Conservation (phyloP, 1,140 invertebrate genomes). For the Apis dorsata region DNA sequence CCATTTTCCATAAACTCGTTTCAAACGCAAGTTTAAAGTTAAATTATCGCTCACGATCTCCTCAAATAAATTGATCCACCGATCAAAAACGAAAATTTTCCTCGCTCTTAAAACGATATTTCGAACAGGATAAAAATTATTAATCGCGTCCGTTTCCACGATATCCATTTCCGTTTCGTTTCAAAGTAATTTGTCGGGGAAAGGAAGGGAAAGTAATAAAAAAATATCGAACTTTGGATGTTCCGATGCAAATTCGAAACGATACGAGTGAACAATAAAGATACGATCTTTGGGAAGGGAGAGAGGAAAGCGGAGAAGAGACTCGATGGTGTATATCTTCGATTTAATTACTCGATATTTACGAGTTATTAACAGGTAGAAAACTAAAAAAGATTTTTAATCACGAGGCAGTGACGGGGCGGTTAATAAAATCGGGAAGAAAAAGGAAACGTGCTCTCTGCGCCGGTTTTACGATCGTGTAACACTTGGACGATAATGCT, state of each 20-base stretch:
- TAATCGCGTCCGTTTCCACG: not conserved
- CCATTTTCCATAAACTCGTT: constrained; percentile 13
- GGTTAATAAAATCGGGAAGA: constrained; percentile 15
- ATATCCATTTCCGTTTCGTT: not conserved
- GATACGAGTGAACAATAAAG: not conserved
- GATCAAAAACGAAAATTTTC: not conserved
- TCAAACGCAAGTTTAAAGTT: not conserved
- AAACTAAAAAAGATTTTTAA: not conserved
- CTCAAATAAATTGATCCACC: not conserved
- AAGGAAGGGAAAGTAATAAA: too few species aligned
- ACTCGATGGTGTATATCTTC: not conserved
- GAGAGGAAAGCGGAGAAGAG: not conserved
- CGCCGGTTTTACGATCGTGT: constrained; percentile 14
- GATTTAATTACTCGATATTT: constrained; percentile 7
- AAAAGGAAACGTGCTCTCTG: constrained; percentile 25
- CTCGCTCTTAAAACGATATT: not conserved
- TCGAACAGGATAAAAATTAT: not conserved
- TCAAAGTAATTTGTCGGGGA: not conserved
- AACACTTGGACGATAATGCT: constrained; percentile 29
- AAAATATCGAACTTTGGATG: not conserved
- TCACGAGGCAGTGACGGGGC: not conserved
- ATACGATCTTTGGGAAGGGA: not conserved
- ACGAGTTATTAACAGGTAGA: constrained; percentile 14
- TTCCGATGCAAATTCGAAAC: not conserved
- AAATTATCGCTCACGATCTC: not conserved